Percentiles rank a stretch among this genome's conserved stretches.
Conservation (phyloP, 2,797 vertebrate species). For the Neosilurus hyrtlii region DNA sequence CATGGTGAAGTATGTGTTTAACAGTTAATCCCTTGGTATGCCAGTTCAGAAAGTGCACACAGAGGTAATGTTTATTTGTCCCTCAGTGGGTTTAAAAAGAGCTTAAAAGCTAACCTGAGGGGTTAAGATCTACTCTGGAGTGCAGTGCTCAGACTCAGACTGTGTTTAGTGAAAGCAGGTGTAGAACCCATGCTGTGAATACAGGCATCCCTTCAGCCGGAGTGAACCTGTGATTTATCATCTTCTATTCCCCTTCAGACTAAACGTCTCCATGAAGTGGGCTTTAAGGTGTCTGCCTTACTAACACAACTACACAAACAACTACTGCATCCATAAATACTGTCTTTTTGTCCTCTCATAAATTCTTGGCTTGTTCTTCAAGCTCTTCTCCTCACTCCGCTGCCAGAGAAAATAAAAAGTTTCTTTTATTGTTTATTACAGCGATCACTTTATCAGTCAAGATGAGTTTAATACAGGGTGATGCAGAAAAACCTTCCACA, state of each 20-base stretch:
- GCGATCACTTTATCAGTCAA: neutral
- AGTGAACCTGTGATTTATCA: conserved; percentile 38
- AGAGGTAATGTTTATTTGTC: conserved; percentile 19
- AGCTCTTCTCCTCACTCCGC: neutral
- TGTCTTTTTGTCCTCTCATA: conserved; percentile 18
- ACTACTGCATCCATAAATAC: conserved; percentile 11
- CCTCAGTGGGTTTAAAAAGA: conserved; percentile 11
- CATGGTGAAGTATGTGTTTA: neutral
- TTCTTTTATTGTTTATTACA: neutral
- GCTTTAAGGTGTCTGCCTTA: conserved; percentile 30
- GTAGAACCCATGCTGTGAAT: conserved; percentile 41
- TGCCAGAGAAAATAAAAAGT: neutral
- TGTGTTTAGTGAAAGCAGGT: conserved; percentile 49
- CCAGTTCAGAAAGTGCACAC: neutral
- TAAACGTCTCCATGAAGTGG: conserved; percentile 53
- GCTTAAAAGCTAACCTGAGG: conserved; percentile 39
- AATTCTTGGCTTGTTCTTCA: neutral
- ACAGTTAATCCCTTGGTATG: conserved; percentile 16
- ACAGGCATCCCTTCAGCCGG: conserved; percentile 35
- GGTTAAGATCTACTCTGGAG: conserved; percentile 34
- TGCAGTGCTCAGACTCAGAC: conserved; percentile 38
- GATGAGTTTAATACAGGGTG: neutral
- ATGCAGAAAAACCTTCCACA: too few species aligned
- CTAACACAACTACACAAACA: conserved; percentile 8
- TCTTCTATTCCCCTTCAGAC: conserved; percentile 41